Evolutionary conservation across 1,140 invertebrate genomes (phyloP).

Genomic region (Chlorops oryzae): DNA sequence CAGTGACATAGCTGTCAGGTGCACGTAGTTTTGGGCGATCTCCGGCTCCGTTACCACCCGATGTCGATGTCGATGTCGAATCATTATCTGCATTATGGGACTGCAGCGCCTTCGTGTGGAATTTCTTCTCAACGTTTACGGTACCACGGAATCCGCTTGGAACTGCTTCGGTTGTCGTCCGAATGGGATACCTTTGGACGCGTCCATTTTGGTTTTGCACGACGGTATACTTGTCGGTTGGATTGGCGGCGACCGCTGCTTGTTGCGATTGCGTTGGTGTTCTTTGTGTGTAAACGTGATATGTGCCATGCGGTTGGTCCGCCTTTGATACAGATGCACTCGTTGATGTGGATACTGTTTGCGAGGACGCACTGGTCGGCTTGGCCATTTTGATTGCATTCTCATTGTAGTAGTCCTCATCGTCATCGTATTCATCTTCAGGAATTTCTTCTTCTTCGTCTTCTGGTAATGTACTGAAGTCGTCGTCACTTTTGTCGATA

Average conservation of each 20-base stretch:
- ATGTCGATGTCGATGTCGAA: conserved; percentile 39
- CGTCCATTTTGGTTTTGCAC: conserved; percentile 43
- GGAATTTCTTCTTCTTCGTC: conserved; percentile 49
- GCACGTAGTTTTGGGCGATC: conserved; percentile 37
- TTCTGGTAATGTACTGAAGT: conserved; percentile 42
- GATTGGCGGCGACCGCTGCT: conserved; percentile 41
- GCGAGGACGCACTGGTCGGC: conserved; percentile 13
- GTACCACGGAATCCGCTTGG: conserved; percentile 44
- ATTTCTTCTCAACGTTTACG: conserved; percentile 44
- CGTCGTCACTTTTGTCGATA: no score
- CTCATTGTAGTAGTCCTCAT: conserved; percentile 38
- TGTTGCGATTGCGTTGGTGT: conserved; percentile 38
- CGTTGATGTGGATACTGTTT: conserved; percentile 5
- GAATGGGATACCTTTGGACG: conserved; percentile 24
- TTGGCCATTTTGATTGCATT: conserved; percentile 36
- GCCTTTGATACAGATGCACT: conserved; percentile 3
- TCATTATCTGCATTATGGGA: conserved; percentile 25
- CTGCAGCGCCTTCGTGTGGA: conserved; percentile 39
- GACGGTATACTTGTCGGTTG: conserved; percentile 28
- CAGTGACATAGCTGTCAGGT: conserved; percentile 58
- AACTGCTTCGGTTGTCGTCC: conserved; percentile 34
- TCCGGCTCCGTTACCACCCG: conserved; percentile 47
- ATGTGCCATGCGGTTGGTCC: conserved; percentile 2
- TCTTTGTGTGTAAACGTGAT: conserved; percentile 33
- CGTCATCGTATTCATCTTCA: conserved; percentile 54